Evolutionary conservation across 2,797 vertebrate genomes (phyloP).

Genomic region (Melanogrammus aeglefinus): DNA sequence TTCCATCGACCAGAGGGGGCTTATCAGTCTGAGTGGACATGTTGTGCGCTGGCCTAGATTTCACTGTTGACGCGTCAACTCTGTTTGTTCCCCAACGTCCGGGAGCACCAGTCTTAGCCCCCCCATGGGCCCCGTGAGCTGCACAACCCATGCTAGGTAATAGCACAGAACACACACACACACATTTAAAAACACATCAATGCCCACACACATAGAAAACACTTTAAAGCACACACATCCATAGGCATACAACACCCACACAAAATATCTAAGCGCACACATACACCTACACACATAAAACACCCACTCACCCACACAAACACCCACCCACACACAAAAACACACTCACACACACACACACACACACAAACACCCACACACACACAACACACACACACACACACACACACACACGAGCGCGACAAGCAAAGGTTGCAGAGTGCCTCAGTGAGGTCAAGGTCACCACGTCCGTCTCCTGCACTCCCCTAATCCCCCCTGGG

Average conservation of each 20-base stretch:
- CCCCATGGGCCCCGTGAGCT: constrained; percentile 23
- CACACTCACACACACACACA: constrained; percentile 12
- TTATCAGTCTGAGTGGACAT: too few relatives aligned
- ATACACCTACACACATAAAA: not conserved
- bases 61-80: too few relatives aligned
- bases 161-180: constrained; percentile 7
- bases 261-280: constrained; percentile 20
- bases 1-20: too few relatives aligned
- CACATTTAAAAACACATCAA: not conserved
- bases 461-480: constrained; percentile 61
- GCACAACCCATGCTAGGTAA: not conserved
- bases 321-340: constrained; percentile 6
- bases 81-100: not conserved
- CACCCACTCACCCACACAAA: constrained; percentile 3
- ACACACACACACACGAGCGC: constrained; percentile 24
- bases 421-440: constrained; percentile 41
- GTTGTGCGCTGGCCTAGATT: too few relatives aligned
- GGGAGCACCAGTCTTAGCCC: constrained; percentile 19
- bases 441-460: constrained; percentile 64
- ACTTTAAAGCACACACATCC: not conserved
- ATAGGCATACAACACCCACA: constrained; percentile 17
- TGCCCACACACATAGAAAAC: not conserved
- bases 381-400: constrained; percentile 6
- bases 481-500: constrained; percentile 64
- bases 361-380: constrained; percentile 24